Evolutionary conservation across 2,113 vertebrate species (phyloP), one percentile per base, ranked within the genome.

Genomic region (Callaeas wilsoni): DNA sequence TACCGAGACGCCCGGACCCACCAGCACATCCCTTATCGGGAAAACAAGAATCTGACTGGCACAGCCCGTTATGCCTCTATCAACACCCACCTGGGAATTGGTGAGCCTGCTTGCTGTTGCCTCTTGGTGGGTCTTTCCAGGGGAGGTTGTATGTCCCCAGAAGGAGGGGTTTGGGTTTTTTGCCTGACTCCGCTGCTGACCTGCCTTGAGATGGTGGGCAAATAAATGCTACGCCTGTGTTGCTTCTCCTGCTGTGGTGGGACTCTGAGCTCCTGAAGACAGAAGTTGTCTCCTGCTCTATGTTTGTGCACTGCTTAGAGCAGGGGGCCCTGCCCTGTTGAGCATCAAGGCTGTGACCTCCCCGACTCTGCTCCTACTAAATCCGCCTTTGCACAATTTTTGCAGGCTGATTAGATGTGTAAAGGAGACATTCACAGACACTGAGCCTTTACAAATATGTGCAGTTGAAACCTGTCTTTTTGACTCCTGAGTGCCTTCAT

Each of bases 21-120:
- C 98, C 99, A 99, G 98, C 99, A 99, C 97, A 99, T 99, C 96
- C 99, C 99, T 49, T 99, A 99, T 91, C 98, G 99, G 98, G 99
- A 99, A 99, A 99, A 99, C 98, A 99, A 99, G 98, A 99, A 99
- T 93, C 98, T 99, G 96, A 99, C 99, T 0, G 99, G 99, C 97
- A 99, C 99, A 5, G 99, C 99, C 16, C 99, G 99, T 93, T 99
- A 99, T 0, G 99, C 99, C 93, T 99, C 99, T 91, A 99, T 99
- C 98, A 99, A 99, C 97, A 99, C 99, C 35, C 99, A 99, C 96
- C 97, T 99, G 96, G 99, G 99, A 91, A 99, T 99, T 0, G 99
- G 99, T 99, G 97, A 98, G 98, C 70, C 62, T 92, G 33, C 52
- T 73, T 90, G 46, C 44, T 79, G 16, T 63, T 74, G 32, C 26